These are phyloP conservation scores for Lepidocyrtoides sp. DNA, from an alignment of 2,888 invertebrate genomes.

Conservation along the genomic window DNA sequence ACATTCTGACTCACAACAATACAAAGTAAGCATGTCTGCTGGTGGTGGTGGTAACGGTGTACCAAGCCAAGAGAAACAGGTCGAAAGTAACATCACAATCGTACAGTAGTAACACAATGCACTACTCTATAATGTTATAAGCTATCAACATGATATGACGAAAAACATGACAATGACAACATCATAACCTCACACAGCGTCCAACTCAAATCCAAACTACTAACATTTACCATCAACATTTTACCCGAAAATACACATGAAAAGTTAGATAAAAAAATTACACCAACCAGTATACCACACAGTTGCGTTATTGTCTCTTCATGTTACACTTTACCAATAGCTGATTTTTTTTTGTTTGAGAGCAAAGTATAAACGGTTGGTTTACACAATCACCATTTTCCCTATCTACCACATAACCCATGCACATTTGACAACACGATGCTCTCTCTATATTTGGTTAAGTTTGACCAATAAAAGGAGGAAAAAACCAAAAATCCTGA, in stretches of 20 bases:
- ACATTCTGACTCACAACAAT: background rate
- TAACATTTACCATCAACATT: conserved; percentile 39
- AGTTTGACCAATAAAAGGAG: conserved; percentile 33
- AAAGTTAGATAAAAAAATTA: too few species aligned
- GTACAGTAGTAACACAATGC: background rate
- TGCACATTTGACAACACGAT: background rate
- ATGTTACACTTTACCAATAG: too few species aligned
- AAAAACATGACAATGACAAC: conserved; percentile 67
- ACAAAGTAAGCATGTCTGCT: background rate
- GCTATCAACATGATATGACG: conserved; percentile 59
- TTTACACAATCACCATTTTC: background rate
- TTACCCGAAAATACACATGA: background rate
- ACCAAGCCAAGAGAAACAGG: background rate
- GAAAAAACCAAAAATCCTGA: conserved; percentile 52
- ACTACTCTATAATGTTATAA: conserved; percentile 3
- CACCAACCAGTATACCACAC: background rate
- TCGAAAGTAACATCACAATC: conserved; percentile 12
- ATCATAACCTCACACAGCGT: conserved; percentile 11
- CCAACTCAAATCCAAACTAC: conserved; percentile 49
- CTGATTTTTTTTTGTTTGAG: background rate
- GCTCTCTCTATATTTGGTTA: conserved; percentile 9
- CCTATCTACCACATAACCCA: background rate
- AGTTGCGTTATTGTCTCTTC: background rate
- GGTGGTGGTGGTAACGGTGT: too few species aligned
- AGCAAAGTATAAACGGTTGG: background rate